Evolutionary conservation across 2,797 vertebrate genomes (phyloP).

Genomic region (Spatula versicolor): DNA sequence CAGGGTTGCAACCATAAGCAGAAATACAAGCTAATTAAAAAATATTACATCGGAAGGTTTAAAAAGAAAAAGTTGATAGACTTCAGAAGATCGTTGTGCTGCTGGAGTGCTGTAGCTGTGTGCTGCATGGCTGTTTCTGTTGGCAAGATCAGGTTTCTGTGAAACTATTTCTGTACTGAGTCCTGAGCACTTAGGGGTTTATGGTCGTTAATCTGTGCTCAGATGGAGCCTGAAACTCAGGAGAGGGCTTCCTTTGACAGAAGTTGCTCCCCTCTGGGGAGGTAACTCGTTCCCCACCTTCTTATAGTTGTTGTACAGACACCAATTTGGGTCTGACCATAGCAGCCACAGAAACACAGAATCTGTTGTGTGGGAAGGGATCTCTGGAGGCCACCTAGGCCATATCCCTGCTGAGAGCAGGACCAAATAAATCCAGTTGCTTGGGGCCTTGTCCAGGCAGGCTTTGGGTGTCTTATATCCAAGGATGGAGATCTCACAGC

Average conservation of each 20-base stretch:
- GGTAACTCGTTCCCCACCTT: neutral
- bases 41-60: neutral
- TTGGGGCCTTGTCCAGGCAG: neutral
- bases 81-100: neutral
- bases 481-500: neutral
- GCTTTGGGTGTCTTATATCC: neutral
- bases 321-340: neutral
- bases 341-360: neutral
- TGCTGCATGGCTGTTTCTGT: neutral
- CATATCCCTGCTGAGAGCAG: neutral
- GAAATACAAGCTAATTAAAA: neutral
- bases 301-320: neutral
- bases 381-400: neutral
- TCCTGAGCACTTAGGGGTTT: neutral
- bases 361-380: neutral
- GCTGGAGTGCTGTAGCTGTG: neutral
- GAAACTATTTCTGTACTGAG: neutral
- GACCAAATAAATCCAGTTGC: neutral
- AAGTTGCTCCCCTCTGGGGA: neutral
- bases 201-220: neutral
- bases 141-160: neutral
- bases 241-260: neutral
- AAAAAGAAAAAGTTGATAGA: neutral
- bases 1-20: neutral
- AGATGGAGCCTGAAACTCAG: neutral